A percentile compares a stretch with the other conserved stretches of the same genome.
These are phyloP conservation scores for Dinocampus coccinellae DNA, from an alignment of 2,888 invertebrate species.

Conservation along the genomic window DNA sequence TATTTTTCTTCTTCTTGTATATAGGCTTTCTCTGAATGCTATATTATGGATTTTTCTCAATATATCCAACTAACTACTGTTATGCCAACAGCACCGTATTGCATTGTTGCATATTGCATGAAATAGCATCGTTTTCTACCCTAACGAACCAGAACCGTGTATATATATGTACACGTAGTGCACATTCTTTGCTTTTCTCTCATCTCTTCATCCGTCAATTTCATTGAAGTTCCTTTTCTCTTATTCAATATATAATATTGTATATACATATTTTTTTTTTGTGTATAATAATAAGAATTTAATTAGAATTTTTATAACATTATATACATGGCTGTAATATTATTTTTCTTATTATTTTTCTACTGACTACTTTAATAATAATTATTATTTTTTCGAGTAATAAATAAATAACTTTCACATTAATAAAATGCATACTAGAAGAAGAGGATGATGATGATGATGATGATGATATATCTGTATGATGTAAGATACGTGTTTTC, in stretches of 20 bases:
- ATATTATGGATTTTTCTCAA: slow-evolving; percentile 24
- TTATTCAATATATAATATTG: neutral
- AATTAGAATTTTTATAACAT: no score
- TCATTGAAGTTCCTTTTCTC: neutral
- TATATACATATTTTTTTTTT: no score
- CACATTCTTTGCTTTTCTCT: slow-evolving; percentile 43
- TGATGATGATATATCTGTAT: no score
- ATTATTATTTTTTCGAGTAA: no score
- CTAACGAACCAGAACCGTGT: slow-evolving; percentile 62
- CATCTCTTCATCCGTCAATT: neutral
- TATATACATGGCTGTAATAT: neutral
- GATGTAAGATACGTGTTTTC: slow-evolving; percentile 24
- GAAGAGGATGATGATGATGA: no score
- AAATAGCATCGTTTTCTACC: slow-evolving; percentile 62
- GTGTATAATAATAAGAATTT: no score
- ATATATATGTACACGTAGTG: slow-evolving; percentile 57
- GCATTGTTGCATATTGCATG: slow-evolving; percentile 67
- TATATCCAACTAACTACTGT: slow-evolving; percentile 21
- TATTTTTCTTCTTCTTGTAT: slow-evolving; percentile 23
- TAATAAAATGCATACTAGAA: neutral
- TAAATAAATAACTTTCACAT: neutral
- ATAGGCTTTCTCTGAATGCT: slow-evolving; percentile 14
- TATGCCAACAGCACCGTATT: slow-evolving; percentile 35
- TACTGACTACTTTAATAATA: no score
- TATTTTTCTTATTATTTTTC: neutral